These are phyloP conservation scores for Ricordea florida DNA, from an alignment of 92 coral and sea anemone species.

Conservation along the genomic window DNA sequence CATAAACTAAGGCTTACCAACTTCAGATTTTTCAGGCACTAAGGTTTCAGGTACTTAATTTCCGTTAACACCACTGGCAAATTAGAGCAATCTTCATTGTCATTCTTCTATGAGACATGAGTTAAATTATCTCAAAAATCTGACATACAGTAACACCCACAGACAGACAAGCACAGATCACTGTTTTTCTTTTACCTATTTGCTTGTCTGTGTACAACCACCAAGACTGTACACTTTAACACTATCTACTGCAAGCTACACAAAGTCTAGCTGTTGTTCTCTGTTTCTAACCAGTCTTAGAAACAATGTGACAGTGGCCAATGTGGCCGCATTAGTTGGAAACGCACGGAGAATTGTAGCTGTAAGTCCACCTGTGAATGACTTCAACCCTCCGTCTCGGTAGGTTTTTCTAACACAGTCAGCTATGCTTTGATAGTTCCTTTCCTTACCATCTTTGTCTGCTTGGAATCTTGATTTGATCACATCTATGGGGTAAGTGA, in stretches of 20 bases:
- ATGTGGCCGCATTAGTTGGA: conserved; percentile 95
- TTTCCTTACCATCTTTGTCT: conserved; percentile 61
- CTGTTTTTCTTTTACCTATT: too few relatives aligned
- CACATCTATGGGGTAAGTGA: conserved; percentile 81
- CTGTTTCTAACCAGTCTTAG: conserved; percentile 63
- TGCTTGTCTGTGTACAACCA: too few relatives aligned
- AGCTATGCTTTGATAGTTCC: conserved; percentile 48
- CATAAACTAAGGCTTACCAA: too few relatives aligned
- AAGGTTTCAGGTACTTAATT: too few relatives aligned
- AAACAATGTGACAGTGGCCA: conserved; percentile 86
- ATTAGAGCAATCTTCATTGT: too few relatives aligned
- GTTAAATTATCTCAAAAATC: too few relatives aligned
- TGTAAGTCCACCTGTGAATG: conserved; percentile 74
- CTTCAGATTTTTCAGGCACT: too few relatives aligned
- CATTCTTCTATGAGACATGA: too few relatives aligned
- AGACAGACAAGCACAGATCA: too few relatives aligned
- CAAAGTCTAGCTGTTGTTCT: conserved; percentile 59
- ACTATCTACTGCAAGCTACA: neutral
- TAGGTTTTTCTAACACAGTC: conserved; percentile 81
- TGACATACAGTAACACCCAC: too few relatives aligned
- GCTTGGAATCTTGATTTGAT: conserved; percentile 92
- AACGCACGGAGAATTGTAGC: conserved; percentile 89
- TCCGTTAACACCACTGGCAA: too few relatives aligned
- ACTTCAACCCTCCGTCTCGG: conserved; percentile 64
- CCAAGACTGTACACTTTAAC: neutral